Base-by-base conservation (phyloP, 2,113 vertebrate species). In the Amphiprion ocellaris region DNA sequence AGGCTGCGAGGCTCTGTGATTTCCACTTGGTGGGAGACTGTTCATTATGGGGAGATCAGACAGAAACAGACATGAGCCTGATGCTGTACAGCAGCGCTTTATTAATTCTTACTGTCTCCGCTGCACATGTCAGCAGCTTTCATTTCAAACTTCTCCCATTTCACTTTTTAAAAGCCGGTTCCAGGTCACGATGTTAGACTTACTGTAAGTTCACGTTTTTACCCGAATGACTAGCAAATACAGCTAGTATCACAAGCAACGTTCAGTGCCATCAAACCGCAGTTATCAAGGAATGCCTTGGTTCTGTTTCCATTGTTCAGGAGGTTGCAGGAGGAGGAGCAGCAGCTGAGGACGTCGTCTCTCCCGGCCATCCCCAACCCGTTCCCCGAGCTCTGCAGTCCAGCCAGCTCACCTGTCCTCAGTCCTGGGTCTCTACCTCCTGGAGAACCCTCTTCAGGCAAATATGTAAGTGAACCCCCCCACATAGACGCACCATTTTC, bases 281-380 rank as follows among this genome's bases (percentile, higher is more conserved):
- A 4, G 54, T 21, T 39, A 33, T 56, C 1, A 21, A 37, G 1
- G n/a, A 19, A n/a, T 11, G 26, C 53, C 15, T 63, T 52, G 67
- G 28, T 74, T 17, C 4, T n/a, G 23, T 65, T 21, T 63, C 33
- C 30, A 1, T 66, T 69, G 54, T 90, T 0, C 81, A 99, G 98
- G 91, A 97, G 97, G 74, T 93, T 98, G 62, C 97, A 98, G 86
- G 96, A 97, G 76, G 96, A 96, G 85, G 97, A 97, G 44, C 96
- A 96, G 85, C 97, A 99, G 60, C 93, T 97, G 62, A 94, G 95
- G 87, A 98, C 97, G 0, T 99, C 97, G 0, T 99, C 98, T 53
- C 94, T 99, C 90, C 98, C 98, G 0, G 97, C 98, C 89, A 99
- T 99, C 84, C 98, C 98, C 30, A 99, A 99, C 86, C 98, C 98